phyloP scores from a whole-genome alignment of 23 tunicate species.

The Phallusia fumigata region DNA sequence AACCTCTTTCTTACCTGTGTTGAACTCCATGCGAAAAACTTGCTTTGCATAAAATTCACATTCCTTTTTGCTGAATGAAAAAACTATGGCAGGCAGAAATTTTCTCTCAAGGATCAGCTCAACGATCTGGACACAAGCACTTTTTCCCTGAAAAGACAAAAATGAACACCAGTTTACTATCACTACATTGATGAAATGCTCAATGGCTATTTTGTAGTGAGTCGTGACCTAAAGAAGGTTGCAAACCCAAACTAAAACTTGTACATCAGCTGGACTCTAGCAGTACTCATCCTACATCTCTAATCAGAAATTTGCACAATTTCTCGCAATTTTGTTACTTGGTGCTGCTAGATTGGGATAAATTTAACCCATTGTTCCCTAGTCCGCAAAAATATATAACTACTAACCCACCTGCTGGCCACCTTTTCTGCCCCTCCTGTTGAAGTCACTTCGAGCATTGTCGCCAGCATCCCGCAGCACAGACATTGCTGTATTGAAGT shows the following conservation, averaged over 20 bases:
- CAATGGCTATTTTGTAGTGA: no score
- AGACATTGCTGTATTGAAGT: slow-evolving; percentile 87
- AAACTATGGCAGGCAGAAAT: slow-evolving; percentile 89
- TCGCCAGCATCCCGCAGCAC: slow-evolving; percentile 83
- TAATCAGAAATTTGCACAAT: no score
- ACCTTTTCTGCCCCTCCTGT: slow-evolving; percentile 55
- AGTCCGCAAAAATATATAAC: neutral
- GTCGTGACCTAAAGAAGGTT: no score
- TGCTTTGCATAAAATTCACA: slow-evolving; percentile 88
- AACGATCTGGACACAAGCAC: slow-evolving; percentile 64
- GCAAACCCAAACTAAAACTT: no score
- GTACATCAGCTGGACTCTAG: no score
- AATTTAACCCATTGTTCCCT: neutral
- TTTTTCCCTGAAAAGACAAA: slow-evolving; percentile 50
- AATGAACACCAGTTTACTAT: no score
- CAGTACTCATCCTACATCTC: no score
- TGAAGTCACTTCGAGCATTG: slow-evolving; percentile 76
- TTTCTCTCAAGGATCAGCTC: slow-evolving; percentile 67
- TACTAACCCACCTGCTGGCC: slow-evolving; percentile 25
- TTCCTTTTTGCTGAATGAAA: slow-evolving; percentile 94
- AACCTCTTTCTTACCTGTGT: slow-evolving; percentile 59
- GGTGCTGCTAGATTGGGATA: neutral
- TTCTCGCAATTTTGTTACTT: no score
- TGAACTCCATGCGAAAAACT: slow-evolving; percentile 63
- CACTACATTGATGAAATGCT: no score